Base-by-base conservation (phyloP, 2,113 vertebrate species). In the Lepisosteus osseus region DNA sequence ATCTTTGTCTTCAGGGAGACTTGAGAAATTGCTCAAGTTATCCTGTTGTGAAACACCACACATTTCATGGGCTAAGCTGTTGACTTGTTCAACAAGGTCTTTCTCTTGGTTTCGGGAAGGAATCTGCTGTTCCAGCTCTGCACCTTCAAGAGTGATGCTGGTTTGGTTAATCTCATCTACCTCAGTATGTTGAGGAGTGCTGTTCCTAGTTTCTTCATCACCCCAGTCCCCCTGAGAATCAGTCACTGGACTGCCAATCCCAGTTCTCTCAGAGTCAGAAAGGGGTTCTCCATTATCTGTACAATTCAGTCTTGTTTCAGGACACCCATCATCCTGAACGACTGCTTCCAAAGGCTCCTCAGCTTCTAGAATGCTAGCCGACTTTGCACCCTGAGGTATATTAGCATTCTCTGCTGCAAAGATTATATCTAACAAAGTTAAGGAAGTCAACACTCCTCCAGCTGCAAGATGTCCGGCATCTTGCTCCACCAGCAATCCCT, bases 371-470 rank as follows among this genome's bases (percentile, higher is more conserved):
- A 17, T 14, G n/a, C 44, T 71, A 2, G 51, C 68, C 45, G 71
- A 45, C 44, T 14, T 73, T 61, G 3, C 72, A 3, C 72, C 75
- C 0, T 65, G 3, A 5, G 73, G 42, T 51, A 87, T 88, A 40
- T 70, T 63, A 61, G 72, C 17, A 59, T 69, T 72, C 59, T 90
- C 88, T 14, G 65, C 76, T 1, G 90, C 89, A n/a, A 91, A 84
- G 67, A 92, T 89, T 7, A 93, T 85, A 73, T 82, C 70, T 3
- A 87, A 76, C 45, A 84, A 69, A 66, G 79, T 84, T 40, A 83
- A 81, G 0, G 85, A 84, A 54, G 76, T 71, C 0, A 80, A 80
- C 17, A 82, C 66, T 67, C 78, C 76, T 61, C 64, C 45, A 44
- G 73, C 47, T 83, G 40, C 68, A 72, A 7, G n/a, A 65, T 1